Percentiles rank a stretch among this genome's conserved stretches.
phyloP scores from a whole-genome alignment of 2,888 invertebrate genomes.

The Aphodius granarius region DNA sequence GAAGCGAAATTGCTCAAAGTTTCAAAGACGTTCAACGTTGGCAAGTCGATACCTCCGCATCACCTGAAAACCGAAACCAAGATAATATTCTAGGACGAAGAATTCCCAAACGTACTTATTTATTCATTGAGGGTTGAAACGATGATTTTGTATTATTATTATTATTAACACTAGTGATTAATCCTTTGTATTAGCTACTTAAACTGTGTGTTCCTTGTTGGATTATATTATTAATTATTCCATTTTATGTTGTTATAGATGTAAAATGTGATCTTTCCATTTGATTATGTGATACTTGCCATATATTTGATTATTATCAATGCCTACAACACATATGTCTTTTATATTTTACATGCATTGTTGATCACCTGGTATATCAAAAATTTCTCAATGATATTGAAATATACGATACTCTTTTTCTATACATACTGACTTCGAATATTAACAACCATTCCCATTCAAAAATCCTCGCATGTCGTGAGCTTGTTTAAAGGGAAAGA shows the following conservation, averaged over 20 bases:
- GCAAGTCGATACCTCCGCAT: slow-evolving; percentile 13
- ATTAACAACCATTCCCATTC: no score
- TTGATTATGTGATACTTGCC: not conserved
- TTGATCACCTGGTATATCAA: no score
- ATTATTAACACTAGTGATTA: no score
- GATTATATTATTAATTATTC: not conserved
- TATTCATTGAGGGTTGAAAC: not conserved
- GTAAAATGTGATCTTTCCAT: not conserved
- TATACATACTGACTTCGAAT: no score
- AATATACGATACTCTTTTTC: no score
- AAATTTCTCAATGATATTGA: no score
- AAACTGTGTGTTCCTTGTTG: not conserved
- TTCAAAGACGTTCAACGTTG: slow-evolving; percentile 46
- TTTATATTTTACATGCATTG: no score
- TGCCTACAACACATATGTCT: no score
- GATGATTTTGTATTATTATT: not conserved
- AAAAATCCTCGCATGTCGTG: no score
- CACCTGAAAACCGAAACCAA: slow-evolving; percentile 2
- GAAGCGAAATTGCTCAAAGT: slow-evolving; percentile 46
- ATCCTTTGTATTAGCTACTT: not conserved
- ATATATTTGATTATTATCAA: no score
- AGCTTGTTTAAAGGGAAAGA: no score
- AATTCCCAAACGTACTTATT: not conserved
- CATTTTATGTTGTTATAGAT: not conserved
- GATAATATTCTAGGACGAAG: not conserved